Conservation (phyloP, 1,140 invertebrate genomes). For the Grapholita molesta region DNA sequence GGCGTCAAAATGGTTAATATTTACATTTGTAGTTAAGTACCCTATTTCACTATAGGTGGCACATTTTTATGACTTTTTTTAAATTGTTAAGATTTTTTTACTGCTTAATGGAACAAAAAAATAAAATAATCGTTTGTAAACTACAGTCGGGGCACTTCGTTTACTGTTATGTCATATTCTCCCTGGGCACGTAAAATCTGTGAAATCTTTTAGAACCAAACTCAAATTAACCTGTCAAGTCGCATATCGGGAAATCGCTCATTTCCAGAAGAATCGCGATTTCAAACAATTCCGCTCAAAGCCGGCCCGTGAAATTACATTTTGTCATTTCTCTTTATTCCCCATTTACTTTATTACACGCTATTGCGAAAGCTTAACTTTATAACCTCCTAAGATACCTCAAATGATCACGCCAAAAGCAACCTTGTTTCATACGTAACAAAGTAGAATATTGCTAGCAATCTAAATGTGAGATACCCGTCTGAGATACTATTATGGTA, state of each 20-base stretch:
- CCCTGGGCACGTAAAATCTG: not conserved
- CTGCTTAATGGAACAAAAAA: no score
- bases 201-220: not conserved
- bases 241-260: not conserved
- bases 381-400: not conserved
- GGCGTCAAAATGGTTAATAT: no score
- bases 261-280: not conserved
- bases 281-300: not conserved
- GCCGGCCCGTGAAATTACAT: not conserved
- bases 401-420: not conserved
- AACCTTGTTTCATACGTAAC: not conserved
- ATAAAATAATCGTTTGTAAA: no score
- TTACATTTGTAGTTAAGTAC: no score
- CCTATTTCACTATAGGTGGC: no score
- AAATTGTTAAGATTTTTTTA: no score
- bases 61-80: no score
- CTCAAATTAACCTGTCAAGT: not conserved
- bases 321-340: slow-evolving; percentile 8
- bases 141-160: no score
- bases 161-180: no score
- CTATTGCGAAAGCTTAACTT: not conserved
- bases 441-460: not conserved
- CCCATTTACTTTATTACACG: slow-evolving; percentile 12
- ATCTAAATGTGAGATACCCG: not conserved
- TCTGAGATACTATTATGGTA: not conserved